Conservation (phyloP, 2,888 invertebrate genomes). For the Smittia aterrima region DNA sequence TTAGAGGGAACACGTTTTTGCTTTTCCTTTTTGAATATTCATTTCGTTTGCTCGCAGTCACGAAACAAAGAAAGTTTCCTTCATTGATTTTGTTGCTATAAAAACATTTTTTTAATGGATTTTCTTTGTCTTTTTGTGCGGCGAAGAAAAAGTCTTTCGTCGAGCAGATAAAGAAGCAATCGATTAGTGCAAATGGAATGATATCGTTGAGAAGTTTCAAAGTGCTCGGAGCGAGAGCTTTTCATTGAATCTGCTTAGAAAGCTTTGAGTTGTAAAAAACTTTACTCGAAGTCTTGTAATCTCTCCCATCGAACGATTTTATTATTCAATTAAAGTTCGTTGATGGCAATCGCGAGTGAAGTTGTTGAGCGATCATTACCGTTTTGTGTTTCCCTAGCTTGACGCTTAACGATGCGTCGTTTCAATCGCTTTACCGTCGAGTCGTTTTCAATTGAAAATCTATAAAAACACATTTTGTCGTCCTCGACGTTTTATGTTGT, state of each 20-base stretch:
- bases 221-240: not conserved
- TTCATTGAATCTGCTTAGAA: not conserved
- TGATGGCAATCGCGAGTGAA: too few species aligned
- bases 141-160: not conserved
- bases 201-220: not conserved
- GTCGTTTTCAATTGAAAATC: not conserved
- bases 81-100: not conserved
- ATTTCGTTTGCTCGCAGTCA: not conserved
- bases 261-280: not conserved
- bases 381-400: not conserved
- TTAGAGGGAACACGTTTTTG: not conserved
- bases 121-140: not conserved
- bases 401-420: not conserved
- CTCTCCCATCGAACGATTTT: not conserved
- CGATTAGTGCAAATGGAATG: not conserved
- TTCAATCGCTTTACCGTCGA: not conserved
- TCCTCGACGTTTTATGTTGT: not conserved
- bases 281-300: not conserved
- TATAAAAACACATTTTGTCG: not conserved
- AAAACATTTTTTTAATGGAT: conserved; percentile 1
- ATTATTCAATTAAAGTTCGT: not conserved
- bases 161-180: not conserved
- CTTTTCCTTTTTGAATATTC: not conserved
- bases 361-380: not conserved
- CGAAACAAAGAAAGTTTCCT: not conserved